Percentiles rank a stretch among this genome's conserved stretches.
These are phyloP conservation scores for Scyliorhinus canicula DNA, from an alignment of 2,797 vertebrate genomes.

Conservation along the genomic window DNA sequence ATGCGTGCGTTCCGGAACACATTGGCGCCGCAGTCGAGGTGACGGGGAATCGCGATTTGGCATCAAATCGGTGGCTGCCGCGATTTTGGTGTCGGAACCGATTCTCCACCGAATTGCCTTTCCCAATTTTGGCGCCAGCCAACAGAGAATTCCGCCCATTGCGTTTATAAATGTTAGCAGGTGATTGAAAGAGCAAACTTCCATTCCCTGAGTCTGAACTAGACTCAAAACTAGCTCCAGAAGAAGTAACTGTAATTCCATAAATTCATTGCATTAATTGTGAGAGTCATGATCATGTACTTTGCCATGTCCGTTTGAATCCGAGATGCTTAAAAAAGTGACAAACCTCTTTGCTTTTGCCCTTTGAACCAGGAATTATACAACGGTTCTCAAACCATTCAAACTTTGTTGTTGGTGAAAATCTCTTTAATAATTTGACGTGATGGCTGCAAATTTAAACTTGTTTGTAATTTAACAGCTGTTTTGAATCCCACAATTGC, in stretches of 20 bases:
- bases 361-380: neutral
- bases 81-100: too few relatives aligned
- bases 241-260: too few relatives aligned
- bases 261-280: neutral
- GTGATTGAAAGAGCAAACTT: neutral
- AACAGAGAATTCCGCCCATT: too few relatives aligned
- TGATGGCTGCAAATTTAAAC: neutral
- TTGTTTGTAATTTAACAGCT: conserved; percentile 5
- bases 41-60: too few relatives aligned
- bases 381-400: neutral
- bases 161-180: neutral
- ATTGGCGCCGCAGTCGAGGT: too few relatives aligned
- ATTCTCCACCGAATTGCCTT: too few relatives aligned
- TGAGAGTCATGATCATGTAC: neutral
- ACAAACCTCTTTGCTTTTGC: neutral
- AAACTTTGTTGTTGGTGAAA: neutral
- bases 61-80: too few relatives aligned
- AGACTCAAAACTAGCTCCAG: neutral
- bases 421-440: neutral
- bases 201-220: neutral
- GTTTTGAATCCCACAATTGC: neutral
- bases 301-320: neutral
- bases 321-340: neutral
- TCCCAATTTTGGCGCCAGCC: too few relatives aligned
- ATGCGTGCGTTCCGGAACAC: too few relatives aligned